Evolutionary conservation across 2,888 invertebrate genomes (phyloP), one percentile per base, ranked within the genome.

Genomic region (Galerucella pusilla): DNA sequence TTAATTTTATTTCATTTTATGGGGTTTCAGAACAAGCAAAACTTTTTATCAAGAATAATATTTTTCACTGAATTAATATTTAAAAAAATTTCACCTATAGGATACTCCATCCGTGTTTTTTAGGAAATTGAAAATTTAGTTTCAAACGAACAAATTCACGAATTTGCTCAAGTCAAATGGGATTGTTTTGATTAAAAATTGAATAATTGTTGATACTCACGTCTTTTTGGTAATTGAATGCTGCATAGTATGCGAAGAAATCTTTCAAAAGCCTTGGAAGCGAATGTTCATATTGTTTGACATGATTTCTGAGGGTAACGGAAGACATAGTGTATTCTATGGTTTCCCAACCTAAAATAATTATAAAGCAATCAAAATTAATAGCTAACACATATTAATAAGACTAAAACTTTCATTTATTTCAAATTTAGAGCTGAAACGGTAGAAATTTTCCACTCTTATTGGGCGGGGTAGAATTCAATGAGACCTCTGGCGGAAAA

Each of bases 341-440:
- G n/a, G 86, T 84, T 69, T 85, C 83, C 88, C 88, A 88, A 46
- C 87, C 87, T 88, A 75, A 71, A 83, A 83, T 45, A 74, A 64
- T 77, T 67, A 28, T 28, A 28, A 28, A 2, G 35, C 6, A 10
- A 46, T 46, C 12, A 4, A 46, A 46, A 46, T 46, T 12, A 46
- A 49, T 49, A 12, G 2, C 14, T 42, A 42, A 42, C 35, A 35
- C 28, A 4, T 28, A 28, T 35, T 6, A 35, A 35, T 35, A 35
- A 35, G 35, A 5, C 35, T 35, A 5, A 35, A 3, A 35, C 35
- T 4, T 35, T 35, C 4, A 35, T 35, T 35, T 35, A 35, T 35
- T 35, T 5, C 35, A 35, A 35, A 35, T 35, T 35, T 35, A 2
- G 28, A 1, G 28, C 28, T 4, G 4, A 28, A 28, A 28, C 28